Base-by-base conservation (phyloP, 2,113 vertebrate genomes). In the Melanerpes aurifrons region DNA sequence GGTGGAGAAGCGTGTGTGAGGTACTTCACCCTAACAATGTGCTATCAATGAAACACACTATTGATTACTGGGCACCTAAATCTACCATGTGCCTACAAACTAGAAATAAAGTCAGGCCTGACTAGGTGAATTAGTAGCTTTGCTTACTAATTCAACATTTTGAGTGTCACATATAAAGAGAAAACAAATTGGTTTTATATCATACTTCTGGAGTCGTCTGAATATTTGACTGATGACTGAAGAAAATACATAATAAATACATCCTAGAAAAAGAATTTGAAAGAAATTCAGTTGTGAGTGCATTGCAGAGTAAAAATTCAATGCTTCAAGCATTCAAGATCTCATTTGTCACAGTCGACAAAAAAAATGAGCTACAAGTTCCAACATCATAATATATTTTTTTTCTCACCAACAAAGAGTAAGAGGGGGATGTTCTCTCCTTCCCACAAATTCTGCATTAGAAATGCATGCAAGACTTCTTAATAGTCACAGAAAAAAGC, bases 1-100 rank as follows among this genome's bases (percentile, higher is more conserved):
- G 35, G 35, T 1, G 32, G 17, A 53, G 47, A 63, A 68, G 15
- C 0, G 0, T 6, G 3, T 35, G 32, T 35, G 21, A 43, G 37
- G 14, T 43, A 70, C 12, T 32, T 83, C 37, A 75, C 7, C 5
- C 32, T 61, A 75, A 14, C 4, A 4, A 16, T 43, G 21, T 7
- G 15, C 15, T 75, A 16, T 11, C 0, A 0, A 26, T 29, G 10
- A 81, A 58, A 61, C 13, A 24, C 20, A 6, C 6, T 45, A 31
- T 7, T 18, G 7, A n/a, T 2, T 56, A 47, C 1, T 5, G 4
- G 28, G 24, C 18, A 73, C 13, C 24, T 45, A 57, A n/a, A 21
- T 56, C 45, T 28, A 29, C 20, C 20, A 37, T 63, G 16, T 85
- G 19, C 7, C 8, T 25, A 70, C 12, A 57, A 76, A 63, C 12